Evolutionary conservation across 2,888 invertebrate species (phyloP).

Genomic region (Malthinus flaveolus): DNA sequence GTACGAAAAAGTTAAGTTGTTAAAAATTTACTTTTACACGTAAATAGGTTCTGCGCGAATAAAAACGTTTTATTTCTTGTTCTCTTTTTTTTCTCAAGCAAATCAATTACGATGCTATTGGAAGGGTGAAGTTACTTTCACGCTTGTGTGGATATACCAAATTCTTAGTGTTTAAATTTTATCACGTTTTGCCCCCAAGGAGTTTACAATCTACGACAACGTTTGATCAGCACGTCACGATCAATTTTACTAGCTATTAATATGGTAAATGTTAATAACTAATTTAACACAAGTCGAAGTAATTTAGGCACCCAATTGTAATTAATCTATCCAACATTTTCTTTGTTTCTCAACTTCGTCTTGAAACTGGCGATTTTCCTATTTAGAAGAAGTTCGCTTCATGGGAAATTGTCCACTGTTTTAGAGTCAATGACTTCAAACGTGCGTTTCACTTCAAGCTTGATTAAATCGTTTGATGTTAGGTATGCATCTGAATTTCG

Average conservation of each 20-base stretch:
- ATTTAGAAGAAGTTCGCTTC: too few relatives aligned
- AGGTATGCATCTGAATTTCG: too few relatives aligned
- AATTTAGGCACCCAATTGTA: not conserved
- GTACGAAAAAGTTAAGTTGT: slow-evolving; percentile 10
- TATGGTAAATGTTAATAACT: too few relatives aligned
- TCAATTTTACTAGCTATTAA: not conserved
- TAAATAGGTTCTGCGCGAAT: slow-evolving; percentile 8
- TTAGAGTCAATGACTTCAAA: too few relatives aligned
- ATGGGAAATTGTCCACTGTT: too few relatives aligned
- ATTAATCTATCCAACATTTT: not conserved
- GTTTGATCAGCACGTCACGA: slow-evolving; percentile 2
- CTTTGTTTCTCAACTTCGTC: not conserved
- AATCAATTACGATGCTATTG: slow-evolving; percentile 12
- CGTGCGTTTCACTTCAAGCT: too few relatives aligned
- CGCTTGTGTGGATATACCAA: slow-evolving; percentile 1
- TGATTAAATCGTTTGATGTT: too few relatives aligned
- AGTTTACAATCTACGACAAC: not conserved
- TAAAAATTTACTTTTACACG: slow-evolving; percentile 15
- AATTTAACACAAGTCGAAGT: too few relatives aligned
- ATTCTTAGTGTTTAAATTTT: slow-evolving; percentile 4
- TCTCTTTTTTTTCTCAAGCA: not conserved
- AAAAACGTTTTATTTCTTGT: not conserved
- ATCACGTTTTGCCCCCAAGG: slow-evolving; percentile 1
- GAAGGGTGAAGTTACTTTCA: slow-evolving; percentile 9
- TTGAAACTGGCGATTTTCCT: too few relatives aligned